These are phyloP conservation scores for Lycorma delicatula DNA, from an alignment of 1,140 invertebrate species.

Conservation along the genomic window DNA sequence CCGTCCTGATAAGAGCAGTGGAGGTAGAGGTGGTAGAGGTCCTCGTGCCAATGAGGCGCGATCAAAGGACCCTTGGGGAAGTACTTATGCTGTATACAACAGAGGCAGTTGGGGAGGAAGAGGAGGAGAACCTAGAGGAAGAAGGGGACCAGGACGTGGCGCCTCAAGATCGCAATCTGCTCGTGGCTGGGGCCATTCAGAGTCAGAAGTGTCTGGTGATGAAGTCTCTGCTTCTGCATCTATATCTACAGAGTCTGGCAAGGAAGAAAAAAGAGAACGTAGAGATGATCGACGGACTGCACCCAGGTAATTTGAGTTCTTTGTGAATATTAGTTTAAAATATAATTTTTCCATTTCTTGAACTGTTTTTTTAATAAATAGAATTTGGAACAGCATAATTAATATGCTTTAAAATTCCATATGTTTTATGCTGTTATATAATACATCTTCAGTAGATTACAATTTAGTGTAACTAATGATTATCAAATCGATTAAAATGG, in stretches of 20 bases:
- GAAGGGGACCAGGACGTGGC: conserved; percentile 1
- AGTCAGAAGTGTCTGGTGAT: conserved; percentile 50
- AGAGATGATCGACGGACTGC: not conserved
- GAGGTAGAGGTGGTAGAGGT: conserved; percentile 2
- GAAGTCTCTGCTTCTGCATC: conserved; percentile 38
- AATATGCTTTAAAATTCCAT: no score
- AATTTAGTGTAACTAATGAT: no score
- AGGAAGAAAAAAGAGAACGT: conserved; percentile 37
- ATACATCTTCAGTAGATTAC: no score
- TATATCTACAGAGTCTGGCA: conserved; percentile 41
- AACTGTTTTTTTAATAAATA: no score
- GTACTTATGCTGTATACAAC: not conserved
- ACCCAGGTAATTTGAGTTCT: not conserved
- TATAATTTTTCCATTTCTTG: no score
- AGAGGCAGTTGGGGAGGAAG: conserved; percentile 2
- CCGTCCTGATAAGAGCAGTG: conserved; percentile 5
- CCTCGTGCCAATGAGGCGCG: no score
- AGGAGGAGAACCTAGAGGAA: conserved; percentile 2
- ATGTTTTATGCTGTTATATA: no score
- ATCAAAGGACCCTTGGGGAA: not conserved
- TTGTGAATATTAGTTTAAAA: no score
- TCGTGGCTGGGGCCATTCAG: conserved; percentile 41
- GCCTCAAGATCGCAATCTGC: conserved; percentile 20
- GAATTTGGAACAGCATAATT: no score
- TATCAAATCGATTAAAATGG: no score